A percentile compares a stretch with the other conserved stretches of the same genome.
Conservation (phyloP, 2,888 invertebrate genomes). For the Brachyopa scutellaris region DNA sequence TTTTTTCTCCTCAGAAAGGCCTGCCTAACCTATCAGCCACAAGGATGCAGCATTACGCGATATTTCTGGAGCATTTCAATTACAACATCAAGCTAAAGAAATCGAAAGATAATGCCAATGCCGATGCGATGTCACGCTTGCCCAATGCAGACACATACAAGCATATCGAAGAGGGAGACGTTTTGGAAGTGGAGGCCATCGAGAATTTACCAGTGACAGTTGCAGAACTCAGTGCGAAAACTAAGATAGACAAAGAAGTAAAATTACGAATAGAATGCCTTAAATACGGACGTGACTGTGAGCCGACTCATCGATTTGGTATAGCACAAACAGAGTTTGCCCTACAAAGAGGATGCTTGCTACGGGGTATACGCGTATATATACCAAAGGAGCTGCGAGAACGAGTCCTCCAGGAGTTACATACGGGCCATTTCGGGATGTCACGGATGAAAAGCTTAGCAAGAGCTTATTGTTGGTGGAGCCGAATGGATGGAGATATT, state of each 20-base stretch:
- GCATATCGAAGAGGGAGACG: conserved; percentile 34
- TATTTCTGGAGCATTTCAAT: conserved; percentile 69
- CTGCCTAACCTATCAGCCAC: conserved; percentile 69
- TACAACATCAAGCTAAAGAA: conserved; percentile 60
- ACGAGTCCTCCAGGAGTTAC: conserved; percentile 56
- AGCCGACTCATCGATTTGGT: conserved; percentile 34
- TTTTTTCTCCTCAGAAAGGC: conserved; percentile 59
- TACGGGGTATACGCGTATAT: conserved; percentile 60
- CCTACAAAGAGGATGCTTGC: conserved; percentile 66
- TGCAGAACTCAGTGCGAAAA: conserved; percentile 21
- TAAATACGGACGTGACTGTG: conserved; percentile 44
- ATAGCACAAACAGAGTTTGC: conserved; percentile 49
- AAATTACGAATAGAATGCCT: conserved; percentile 25
- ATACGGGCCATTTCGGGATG: conserved; percentile 66
- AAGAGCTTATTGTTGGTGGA: conserved; percentile 73
- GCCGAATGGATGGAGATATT: conserved; percentile 52
- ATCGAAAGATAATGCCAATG: conserved; percentile 63
- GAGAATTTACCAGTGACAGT: conserved; percentile 59
- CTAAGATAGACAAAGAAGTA: conserved; percentile 29
- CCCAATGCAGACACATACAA: conserved; percentile 17
- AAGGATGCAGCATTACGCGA: conserved; percentile 73
- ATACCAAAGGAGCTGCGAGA: conserved; percentile 60
- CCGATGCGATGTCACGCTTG: conserved; percentile 69
- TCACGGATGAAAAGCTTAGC: conserved; percentile 68
- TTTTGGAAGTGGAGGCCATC: conserved; percentile 49